Conservation (phyloP, 2,888 invertebrate species). For the Eutolmus rufibarbis region DNA sequence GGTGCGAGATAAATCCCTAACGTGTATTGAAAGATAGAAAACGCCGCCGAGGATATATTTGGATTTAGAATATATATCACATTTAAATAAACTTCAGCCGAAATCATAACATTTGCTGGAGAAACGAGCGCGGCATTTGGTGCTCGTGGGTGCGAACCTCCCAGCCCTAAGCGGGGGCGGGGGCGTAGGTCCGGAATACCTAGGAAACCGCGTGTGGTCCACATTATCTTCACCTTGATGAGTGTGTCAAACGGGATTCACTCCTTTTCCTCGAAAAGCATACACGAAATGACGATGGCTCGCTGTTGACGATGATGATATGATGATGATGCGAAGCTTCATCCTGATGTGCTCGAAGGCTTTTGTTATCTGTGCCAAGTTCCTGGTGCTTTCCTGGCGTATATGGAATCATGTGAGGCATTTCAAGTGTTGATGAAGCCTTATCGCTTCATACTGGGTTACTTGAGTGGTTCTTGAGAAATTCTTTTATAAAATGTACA, state of each 20-base stretch:
- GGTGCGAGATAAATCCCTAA: slow-evolving; percentile 15
- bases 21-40: slow-evolving; percentile 39
- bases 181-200: not conserved
- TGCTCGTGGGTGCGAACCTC: not conserved
- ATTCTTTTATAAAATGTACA: slow-evolving; percentile 27
- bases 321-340: slow-evolving; percentile 38
- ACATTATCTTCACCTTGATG: slow-evolving; percentile 39
- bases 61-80: slow-evolving; percentile 43
- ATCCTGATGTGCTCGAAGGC: slow-evolving; percentile 35
- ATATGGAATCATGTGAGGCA: slow-evolving; percentile 23
- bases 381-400: slow-evolving; percentile 32
- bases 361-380: slow-evolving; percentile 39
- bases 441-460: slow-evolving; percentile 36
- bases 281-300: slow-evolving; percentile 17
- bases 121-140: not conserved
- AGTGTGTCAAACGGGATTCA: slow-evolving; percentile 38
- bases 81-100: slow-evolving; percentile 45
- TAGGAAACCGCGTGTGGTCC: slow-evolving; percentile 25
- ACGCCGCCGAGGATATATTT: slow-evolving; percentile 39
- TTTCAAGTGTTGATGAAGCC: slow-evolving; percentile 40
- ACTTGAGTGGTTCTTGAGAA: slow-evolving; percentile 35
- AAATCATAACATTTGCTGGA: slow-evolving; percentile 43
- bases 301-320: slow-evolving; percentile 39
- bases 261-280: slow-evolving; percentile 25
- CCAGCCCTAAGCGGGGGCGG: not conserved